Conservation (phyloP, 2,888 invertebrate species). For the Pyrrhia umbra region DNA sequence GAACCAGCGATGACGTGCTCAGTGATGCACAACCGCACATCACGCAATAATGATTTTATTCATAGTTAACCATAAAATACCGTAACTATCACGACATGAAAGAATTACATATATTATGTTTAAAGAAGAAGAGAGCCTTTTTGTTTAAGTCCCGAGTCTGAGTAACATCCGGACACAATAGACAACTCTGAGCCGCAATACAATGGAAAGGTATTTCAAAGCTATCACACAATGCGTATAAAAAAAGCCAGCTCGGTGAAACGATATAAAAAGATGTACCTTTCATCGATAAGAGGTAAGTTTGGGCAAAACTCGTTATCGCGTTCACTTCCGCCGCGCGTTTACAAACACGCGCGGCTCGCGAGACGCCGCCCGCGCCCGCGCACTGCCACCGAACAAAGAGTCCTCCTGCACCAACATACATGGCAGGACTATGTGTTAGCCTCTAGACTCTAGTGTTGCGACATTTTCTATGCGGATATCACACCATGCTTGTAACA, state of each 20-base stretch:
- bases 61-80: slow-evolving; percentile 6
- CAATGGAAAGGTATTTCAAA: slow-evolving; percentile 40
- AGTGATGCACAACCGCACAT: no score
- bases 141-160: slow-evolving; percentile 28
- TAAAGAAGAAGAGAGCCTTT: slow-evolving; percentile 19
- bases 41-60: no score
- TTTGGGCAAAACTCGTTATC: slow-evolving; percentile 35
- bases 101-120: no score
- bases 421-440: no score
- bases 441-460: no score
- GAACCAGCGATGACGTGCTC: no score
- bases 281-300: slow-evolving; percentile 15
- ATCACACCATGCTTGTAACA: slow-evolving; percentile 39
- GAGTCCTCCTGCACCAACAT: slow-evolving; percentile 36
- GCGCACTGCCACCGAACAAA: slow-evolving; percentile 37
- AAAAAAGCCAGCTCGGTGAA: slow-evolving; percentile 14
- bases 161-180: slow-evolving; percentile 31
- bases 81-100: slow-evolving; percentile 20
- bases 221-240: slow-evolving; percentile 31
- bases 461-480: slow-evolving; percentile 34
- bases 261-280: slow-evolving; percentile 18
- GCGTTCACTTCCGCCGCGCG: slow-evolving; percentile 52
- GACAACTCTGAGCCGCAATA: slow-evolving; percentile 28
- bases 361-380: slow-evolving; percentile 12
- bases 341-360: slow-evolving; percentile 49